Evolutionary conservation across 2,113 vertebrate genomes (phyloP), one percentile per base, ranked within the genome.

Genomic region (Kryptolebias marmoratus): DNA sequence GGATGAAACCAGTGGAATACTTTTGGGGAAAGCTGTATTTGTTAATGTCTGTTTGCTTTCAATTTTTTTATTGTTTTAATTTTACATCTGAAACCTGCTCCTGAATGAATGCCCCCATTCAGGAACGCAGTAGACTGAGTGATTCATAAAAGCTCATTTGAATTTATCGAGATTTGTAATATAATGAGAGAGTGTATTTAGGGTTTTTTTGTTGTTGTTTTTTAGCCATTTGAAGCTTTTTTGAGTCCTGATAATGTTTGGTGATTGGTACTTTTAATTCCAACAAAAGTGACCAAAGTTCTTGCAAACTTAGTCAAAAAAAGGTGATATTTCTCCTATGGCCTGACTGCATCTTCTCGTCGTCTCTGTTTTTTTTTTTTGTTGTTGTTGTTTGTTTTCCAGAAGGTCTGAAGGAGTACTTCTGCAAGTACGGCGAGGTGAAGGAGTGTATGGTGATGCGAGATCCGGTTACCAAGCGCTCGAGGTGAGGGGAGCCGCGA

Each of bases 381-480:
- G 22, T 22, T 22, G 22, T 22, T 22, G 22, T 2, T 81, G 79
- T 63, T 42, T 76, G 45, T 60, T 12, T 94, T 92, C 75, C 95
- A 98, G 97, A 99, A 94, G 97, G 97, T 86, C 90, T 99, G 93
- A 97, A 97, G 90, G 97, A 99, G 84, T 98, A 99, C 94, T 99
- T 99, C 93, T 96, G 97, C 94, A 98, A 99, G 94, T 99, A 98
- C 87, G 97, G 97, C 69, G 97, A 99, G 86, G 97, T 98, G 95
- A 99, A 98, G 93, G 97, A 99, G 96, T 98, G 97, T 93, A 97
- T 99, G 96, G 97, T 98, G 94, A 98, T 99, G 97, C 94, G 97
- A 93, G 97, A 99, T 96, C 97, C 97, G 75, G 94, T 98, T 95
- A 99, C 97, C 86, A 99, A 99, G 93, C 95, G 97, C 92, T 99